These are phyloP conservation scores for Tribolium castaneum DNA, from an alignment of 1,140 invertebrate species.

Conservation along the genomic window DNA sequence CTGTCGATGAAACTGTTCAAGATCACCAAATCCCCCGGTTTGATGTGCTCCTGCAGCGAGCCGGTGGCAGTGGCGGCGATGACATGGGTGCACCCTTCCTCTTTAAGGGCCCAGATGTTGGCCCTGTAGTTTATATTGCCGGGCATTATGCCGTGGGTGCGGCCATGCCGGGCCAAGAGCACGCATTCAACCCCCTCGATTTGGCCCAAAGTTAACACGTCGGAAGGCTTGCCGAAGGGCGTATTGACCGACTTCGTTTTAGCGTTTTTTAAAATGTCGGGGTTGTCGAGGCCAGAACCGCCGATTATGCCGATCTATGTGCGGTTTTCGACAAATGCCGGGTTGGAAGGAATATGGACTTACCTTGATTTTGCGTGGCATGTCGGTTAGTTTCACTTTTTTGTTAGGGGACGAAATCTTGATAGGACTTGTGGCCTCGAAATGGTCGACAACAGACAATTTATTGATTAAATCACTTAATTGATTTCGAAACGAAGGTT, in stretches of 20 bases:
- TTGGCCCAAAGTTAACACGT: constrained; percentile 80
- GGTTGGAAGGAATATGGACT: not conserved
- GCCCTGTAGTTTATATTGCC: constrained; percentile 92
- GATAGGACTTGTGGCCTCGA: not conserved
- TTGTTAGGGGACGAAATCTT: not conserved
- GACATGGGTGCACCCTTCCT: constrained; percentile 91
- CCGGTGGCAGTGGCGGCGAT: constrained; percentile 93
- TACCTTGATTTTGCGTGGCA: constrained; percentile 23
- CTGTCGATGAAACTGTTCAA: constrained; percentile 96
- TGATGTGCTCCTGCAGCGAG: constrained; percentile 88
- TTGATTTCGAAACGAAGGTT: not conserved
- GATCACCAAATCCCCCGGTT: constrained; percentile 90
- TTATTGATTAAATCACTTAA: not conserved
- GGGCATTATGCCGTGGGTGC: constrained; percentile 84
- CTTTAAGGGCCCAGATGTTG: constrained; percentile 94
- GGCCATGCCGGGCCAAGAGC: constrained; percentile 90
- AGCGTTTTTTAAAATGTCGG: constrained; percentile 81
- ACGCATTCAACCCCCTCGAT: constrained; percentile 85
- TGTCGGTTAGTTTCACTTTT: not conserved
- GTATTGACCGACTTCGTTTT: constrained; percentile 76
- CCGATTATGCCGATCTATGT: constrained; percentile 94
- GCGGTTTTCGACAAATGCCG: not conserved
- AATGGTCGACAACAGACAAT: not conserved
- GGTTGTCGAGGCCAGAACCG: constrained; percentile 91
- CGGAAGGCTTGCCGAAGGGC: constrained; percentile 89